Evolutionary conservation across 53 echinoderm and acorn worm species (phyloP), one percentile per base, ranked within the genome.

Genomic region (Luidia sarsii): DNA sequence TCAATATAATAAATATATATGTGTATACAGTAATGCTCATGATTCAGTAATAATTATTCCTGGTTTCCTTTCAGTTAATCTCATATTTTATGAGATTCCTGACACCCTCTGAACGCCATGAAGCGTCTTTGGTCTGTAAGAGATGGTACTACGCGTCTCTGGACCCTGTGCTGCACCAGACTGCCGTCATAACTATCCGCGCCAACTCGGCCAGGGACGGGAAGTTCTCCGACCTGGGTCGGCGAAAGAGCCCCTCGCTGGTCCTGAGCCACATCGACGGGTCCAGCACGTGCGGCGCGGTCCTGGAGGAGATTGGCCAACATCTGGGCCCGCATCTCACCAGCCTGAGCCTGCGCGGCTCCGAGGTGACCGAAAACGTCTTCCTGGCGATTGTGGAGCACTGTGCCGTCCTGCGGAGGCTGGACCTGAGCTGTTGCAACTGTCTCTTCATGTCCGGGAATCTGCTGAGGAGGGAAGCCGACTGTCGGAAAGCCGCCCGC

Each of bases 381-480:
- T 99, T 99, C 54, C 33, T 89, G 53, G 70, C 70, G 41, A 94
- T 99, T 30, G 55, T 99, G 10, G 19, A 55, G 13, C 89, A 94
- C 50, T 99, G 99, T 50, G 24, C 83, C 0, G 87, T 85, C 53
- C 73, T 91, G 10, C 50, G 50, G 36, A 56, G 70, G 5, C 64
- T 99, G 2, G 94, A 99, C 64, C 62, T 99, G 20, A 91, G 94
- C 48, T 89, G 89, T 63, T 99, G 99, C 77, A 99, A 99, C 61
- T 72, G 79, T 53, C 83, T 99, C 39, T 99, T 94, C 89, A 99
- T 99, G 99, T 99, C 99, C 3, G 99, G 99, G 2, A 99, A 87
- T 25, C 85, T 99, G 20, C 79, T 99, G 56, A 62, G 71, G 64
- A 91, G 82, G 31, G 28, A 61, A 14, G 60, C 81, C 50, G 89